Evolutionary conservation across 2,113 vertebrate genomes (phyloP), one percentile per base, ranked within the genome.

Genomic region (Daboia siamensis): DNA sequence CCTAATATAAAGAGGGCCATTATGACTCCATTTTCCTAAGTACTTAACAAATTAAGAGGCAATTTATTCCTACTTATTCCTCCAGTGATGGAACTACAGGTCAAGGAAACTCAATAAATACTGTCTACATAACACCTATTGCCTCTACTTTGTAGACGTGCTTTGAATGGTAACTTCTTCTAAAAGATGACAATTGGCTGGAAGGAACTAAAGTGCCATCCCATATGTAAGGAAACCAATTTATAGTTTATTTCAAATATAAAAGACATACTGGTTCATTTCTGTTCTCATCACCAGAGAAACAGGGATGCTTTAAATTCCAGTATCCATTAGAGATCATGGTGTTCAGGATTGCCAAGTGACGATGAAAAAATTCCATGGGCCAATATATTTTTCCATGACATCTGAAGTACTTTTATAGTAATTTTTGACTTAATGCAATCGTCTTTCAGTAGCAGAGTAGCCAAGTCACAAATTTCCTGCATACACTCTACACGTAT

Each of bases 281-380:
- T 69, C 39, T 86, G 80, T 20, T 57, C 5, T 48, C 51, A 20
- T 52, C 84, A 44, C 7, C 29, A 54, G 26, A 52, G 20, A 52
- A 29, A 84, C 26, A 85, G 69, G 86, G 23, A 39, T 33, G 20
- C 4, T 88, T 91, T 48, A 95, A 89, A 52, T 24, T 2, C 0
- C 0, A 0, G 13, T 44, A 39, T 26, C 44, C n/a, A 2, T 20
- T 59, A 20, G 39, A 0, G 0, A 1, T n/a, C 91, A 21, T 0
- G n/a, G 55, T 26, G 4, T 0, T 21, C 51, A 29, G 48, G 15
- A 26, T 26, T 59, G 26, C 29, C 54, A 29, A 59, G 69, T 52
- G 11, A 26, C 52, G 84, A 48, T 51, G 29, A 52, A 61, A 29
- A 48, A 24, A 11, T 23, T 64, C 48, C 13, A 33, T 39, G 85